A percentile compares a stretch with the other conserved stretches of the same genome.
Conservation (phyloP, 2,113 vertebrate species). For the Apteryx mantelli region DNA sequence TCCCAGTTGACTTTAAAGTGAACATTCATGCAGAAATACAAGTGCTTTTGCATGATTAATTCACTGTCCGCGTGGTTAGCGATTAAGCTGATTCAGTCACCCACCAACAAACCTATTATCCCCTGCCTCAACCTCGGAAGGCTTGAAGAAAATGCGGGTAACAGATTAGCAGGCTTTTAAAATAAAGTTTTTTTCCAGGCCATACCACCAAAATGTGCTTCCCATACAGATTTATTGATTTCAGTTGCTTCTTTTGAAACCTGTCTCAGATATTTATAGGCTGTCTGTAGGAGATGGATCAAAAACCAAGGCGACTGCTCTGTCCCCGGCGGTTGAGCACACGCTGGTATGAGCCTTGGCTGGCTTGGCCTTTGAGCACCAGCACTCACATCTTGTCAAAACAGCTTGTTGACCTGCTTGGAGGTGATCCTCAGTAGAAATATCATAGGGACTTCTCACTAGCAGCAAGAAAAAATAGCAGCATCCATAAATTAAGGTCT, state of each 20-base stretch:
- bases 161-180: neutral
- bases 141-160: neutral
- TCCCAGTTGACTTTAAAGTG: neutral
- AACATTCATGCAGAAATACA: neutral
- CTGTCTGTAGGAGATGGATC: neutral
- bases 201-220: neutral
- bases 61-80: neutral
- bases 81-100: neutral
- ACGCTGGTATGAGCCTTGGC: neutral
- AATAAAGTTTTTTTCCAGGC: neutral
- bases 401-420: neutral
- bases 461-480: neutral
- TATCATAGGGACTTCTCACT: neutral
- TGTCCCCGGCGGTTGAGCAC: rapidly evolving
- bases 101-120: neutral
- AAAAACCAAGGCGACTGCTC: neutral
- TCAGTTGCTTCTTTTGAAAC: neutral
- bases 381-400: neutral
- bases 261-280: neutral
- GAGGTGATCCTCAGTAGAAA: neutral
- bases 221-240: neutral
- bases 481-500: neutral
- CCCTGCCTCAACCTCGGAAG: neutral
- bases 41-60: neutral
- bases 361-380: neutral